These are phyloP conservation scores for Trachurus trachurus DNA, from an alignment of 2,797 vertebrate genomes.

Conservation along the genomic window DNA sequence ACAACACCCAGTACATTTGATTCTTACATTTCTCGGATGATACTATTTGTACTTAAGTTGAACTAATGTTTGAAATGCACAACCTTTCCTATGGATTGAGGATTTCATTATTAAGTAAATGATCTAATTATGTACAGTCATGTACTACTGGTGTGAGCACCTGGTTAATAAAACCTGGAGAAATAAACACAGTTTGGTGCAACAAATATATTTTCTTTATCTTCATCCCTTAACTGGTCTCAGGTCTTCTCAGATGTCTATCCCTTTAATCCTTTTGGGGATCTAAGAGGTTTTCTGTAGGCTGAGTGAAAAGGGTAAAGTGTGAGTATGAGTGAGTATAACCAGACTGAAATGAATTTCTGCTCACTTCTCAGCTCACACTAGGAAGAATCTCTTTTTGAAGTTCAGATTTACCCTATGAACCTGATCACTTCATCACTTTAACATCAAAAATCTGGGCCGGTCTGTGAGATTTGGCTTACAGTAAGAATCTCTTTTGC, in stretches of 20 bases:
- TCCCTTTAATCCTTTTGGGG: too few relatives aligned
- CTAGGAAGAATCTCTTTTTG: neutral
- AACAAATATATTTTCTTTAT: neutral
- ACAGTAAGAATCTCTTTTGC: constrained; percentile 68
- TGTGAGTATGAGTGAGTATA: neutral
- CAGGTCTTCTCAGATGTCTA: neutral
- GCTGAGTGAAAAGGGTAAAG: neutral
- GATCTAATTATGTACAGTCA: neutral
- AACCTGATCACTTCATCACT: neutral
- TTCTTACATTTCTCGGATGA: neutral
- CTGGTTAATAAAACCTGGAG: neutral
- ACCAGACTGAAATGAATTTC: neutral
- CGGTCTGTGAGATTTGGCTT: constrained; percentile 28
- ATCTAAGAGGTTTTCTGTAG: neutral
- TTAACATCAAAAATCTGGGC: constrained; percentile 3
- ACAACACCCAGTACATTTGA: too few relatives aligned
- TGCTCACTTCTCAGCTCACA: neutral
- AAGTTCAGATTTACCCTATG: neutral
- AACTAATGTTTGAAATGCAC: neutral
- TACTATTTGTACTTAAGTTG: neutral
- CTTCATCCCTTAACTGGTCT: neutral
- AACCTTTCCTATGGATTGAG: neutral
- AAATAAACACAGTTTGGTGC: neutral
- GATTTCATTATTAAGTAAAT: neutral
- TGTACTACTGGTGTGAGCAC: neutral